Evolutionary conservation across 2,888 invertebrate genomes (phyloP).

Genomic region (Macrosoma leucophasiata): DNA sequence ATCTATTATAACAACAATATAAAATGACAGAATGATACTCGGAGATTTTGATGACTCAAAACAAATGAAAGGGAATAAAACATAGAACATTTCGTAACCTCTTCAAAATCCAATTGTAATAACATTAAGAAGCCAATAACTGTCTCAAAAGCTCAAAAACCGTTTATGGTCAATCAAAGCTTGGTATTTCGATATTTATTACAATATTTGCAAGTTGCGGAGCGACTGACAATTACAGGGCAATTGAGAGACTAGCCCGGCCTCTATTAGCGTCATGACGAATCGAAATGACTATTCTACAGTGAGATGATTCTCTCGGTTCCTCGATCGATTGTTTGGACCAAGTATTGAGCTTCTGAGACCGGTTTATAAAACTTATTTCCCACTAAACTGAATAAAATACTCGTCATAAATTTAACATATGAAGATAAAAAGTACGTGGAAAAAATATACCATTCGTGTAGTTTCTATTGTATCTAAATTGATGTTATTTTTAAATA

Average conservation of each 20-base stretch:
- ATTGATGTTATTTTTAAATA: no score
- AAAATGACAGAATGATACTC: no score
- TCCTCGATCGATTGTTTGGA: constrained; percentile 29
- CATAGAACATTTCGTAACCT: no score
- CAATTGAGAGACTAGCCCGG: constrained; percentile 34
- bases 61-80: no score
- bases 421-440: neutral
- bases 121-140: no score
- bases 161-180: constrained; percentile 18
- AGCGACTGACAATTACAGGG: constrained; percentile 37
- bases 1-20: no score
- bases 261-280: constrained; percentile 50
- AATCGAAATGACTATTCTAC: constrained; percentile 46
- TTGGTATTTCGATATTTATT: constrained; percentile 26
- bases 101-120: no score
- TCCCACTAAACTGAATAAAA: neutral
- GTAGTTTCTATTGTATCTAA: no score
- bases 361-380: neutral
- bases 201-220: constrained; percentile 40
- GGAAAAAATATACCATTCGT: no score
- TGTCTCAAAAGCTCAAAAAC: constrained; percentile 20
- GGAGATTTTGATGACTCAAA: no score
- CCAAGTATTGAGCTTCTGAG: constrained; percentile 22
- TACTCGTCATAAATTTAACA: neutral
- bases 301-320: constrained; percentile 34